Base-by-base conservation (phyloP, 2,888 invertebrate genomes). In the Eucriotettix oculatus region DNA sequence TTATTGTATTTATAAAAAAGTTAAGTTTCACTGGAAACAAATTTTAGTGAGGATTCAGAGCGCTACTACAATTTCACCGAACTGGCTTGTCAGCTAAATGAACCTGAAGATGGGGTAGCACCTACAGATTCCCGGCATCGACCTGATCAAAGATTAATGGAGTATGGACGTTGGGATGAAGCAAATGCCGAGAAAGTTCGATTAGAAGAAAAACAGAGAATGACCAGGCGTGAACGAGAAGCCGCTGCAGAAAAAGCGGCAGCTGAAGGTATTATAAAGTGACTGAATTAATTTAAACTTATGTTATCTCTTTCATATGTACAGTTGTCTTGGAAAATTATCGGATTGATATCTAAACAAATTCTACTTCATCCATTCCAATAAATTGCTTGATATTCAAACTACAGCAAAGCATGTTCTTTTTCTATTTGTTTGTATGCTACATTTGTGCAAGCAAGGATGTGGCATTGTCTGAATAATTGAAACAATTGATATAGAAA, bases 141-240 rank as follows among this genome's bases (percentile, higher is more conserved):
- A 60, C 98, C 98, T 61, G 99, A 99, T 81, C 99, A 99, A 77
- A 83, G 98, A 58, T 80, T 95, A 67, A 99, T 99, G 98, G 97
- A 98, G 75, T 82, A 90, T 64, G 95, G 94, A 5, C 78, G 79
- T 59, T 94, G 95, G 90, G 90, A 95, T 69, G 89, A 87, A 65
- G 94, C 95, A 62, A 96, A 96, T 75, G 72, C 76, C 1, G 90
- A 90, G 73, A 92, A 93, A 72, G 73, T 90, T 42, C 78, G 82
- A 62, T 79, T 99, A 41, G 99, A 99, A 75, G 98, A 99, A 74
- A 97, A 97, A 74, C 99, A 99, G 76, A 81, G 99, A 65, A 78
- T 82, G 10, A 83, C 79, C 64, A 78, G 98, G 58, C 80, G 92
- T 64, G 73, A 79, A 67, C 80, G 87, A 29, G 98, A 98, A 73